Evolutionary conservation across 2,113 vertebrate genomes (phyloP), one percentile per base, ranked within the genome.

Genomic region (Quiscalus mexicanus): DNA sequence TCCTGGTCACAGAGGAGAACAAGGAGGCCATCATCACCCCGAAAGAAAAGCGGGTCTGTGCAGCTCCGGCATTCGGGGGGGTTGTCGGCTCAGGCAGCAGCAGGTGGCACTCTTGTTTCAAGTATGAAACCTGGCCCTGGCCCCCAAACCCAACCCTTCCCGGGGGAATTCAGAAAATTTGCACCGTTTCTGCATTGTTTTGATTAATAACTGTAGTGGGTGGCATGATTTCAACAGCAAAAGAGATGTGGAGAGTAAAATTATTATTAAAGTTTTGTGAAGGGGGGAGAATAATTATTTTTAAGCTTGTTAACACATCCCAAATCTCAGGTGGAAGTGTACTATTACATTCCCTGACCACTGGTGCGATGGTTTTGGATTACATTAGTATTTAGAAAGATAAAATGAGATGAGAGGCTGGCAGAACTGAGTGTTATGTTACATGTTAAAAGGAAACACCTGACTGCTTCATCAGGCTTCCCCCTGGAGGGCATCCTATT

Each of bases 1-100:
- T 99, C 83, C 96, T 99, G 93, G 99, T 99, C 83, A 98, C 99
- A 0, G 99, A 99, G 84, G 99, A 99, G 98, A 99, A 99, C 97
- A 98, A 99, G 93, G 98, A 99, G 1, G 98, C 99, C 27, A 97
- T 99, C 71, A 6, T 99, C 96, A 99, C 98, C 0, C 95, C 98
- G 6, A 97, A 98, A 75, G 99, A 99, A 2, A 99, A 98, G 93
- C 97, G 97, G 98, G 99, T 99, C 82, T 31, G 99, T 86, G 84
- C 53, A 49, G 31, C 69, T 75, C 35, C 37, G 47, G 59, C 4
- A 1, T 17, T 27, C 35, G 21, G 30, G 71, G 71, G 58, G 77
- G 25, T 31, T 76, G 25, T 47, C 17, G 6, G 50, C 27, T 68
- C 10, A 1, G 25, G 62, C 5, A 41, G 78, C 97, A 95, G 82